Conservation (phyloP, 1,140 invertebrate genomes). For the Ips nitidus region DNA sequence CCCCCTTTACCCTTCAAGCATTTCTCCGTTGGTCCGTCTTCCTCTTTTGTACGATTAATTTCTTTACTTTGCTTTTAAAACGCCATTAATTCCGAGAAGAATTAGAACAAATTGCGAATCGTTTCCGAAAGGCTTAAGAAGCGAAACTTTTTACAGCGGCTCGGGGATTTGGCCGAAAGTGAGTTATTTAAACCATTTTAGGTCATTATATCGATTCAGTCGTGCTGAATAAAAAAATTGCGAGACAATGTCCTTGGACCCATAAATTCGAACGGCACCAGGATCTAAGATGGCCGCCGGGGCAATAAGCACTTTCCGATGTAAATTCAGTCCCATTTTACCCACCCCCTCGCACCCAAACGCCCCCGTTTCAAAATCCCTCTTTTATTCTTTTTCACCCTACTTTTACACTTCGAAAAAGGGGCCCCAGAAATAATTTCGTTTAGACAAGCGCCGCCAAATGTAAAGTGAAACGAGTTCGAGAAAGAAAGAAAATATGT, state of each 20-base stretch:
- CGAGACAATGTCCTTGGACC: conserved; percentile 21
- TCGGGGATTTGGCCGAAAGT: conserved; percentile 12
- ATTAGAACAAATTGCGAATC: conserved; percentile 37
- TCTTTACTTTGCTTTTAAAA: conserved; percentile 37
- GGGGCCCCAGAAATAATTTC: conserved; percentile 39
- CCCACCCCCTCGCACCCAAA: conserved; percentile 29
- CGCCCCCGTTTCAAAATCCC: conserved; percentile 43
- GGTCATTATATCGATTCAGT: neutral
- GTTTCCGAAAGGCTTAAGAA: conserved; percentile 30
- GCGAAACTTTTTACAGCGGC: conserved; percentile 27
- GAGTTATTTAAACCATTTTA: conserved; percentile 3
- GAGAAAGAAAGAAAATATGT: conserved; percentile 16
- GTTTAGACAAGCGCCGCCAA: conserved; percentile 31
- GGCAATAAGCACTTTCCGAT: conserved; percentile 51
- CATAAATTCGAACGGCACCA: neutral
- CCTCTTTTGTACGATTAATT: conserved; percentile 37
- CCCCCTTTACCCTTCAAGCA: neutral
- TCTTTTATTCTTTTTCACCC: conserved; percentile 51
- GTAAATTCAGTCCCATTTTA: conserved; percentile 48
- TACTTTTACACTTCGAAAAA: conserved; percentile 49
- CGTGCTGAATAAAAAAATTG: neutral
- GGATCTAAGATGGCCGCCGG: conserved; percentile 49
- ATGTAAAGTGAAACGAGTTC: neutral
- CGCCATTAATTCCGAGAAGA: conserved; percentile 35
- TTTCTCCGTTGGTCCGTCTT: conserved; percentile 5